Base-by-base conservation (phyloP, 2,797 vertebrate species). In the Crenuchus spilurus region DNA sequence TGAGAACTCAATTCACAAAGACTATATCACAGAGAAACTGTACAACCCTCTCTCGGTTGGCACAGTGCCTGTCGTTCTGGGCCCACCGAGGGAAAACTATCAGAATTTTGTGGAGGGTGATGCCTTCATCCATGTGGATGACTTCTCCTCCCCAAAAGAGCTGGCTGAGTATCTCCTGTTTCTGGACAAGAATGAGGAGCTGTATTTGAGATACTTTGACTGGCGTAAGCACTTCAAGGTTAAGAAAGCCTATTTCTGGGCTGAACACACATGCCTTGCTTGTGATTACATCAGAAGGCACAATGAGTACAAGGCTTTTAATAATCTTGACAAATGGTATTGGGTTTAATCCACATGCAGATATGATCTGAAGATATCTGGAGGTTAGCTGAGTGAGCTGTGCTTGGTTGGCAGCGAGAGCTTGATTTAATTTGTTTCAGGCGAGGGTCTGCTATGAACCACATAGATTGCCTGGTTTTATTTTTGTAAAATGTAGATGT, bases 1-100 rank as follows among this genome's bases (percentile, higher is more conserved):
- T 80, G 98, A 99, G 89, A 99, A 99, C 88, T 99, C 98, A 24
- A 96, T 97, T 80, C 97, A 99, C 87, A 98, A 96, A 87, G 98
- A 99, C 92, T 96, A 99, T 57, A 99, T 99, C 74, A 99, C 97
- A 0, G 97, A 99, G 85, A 99, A 99, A 92, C 94, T 99, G 68
- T 99, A 97, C 87, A 97, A 98, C 87, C 95, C 97, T 8, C 92
- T 99, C 37, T 92, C 94, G 10, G 94, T 97, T 2, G 97, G 96
- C 54, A 95, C 97, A 4, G 97, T 99, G 66, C 98, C 97, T 10
- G 93, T 98, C 55, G 98, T 98, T 72, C 76, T 99, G 0, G 97
- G 97, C 10, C 95, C 98, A 2, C 84, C 95, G 33, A 94, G 98
- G 84, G 87, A 98, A 88, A 99, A 99, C 80, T 99, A 99, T 39